Base-by-base conservation (phyloP, 2,113 vertebrate genomes). In the Anthoscopus minutus region DNA sequence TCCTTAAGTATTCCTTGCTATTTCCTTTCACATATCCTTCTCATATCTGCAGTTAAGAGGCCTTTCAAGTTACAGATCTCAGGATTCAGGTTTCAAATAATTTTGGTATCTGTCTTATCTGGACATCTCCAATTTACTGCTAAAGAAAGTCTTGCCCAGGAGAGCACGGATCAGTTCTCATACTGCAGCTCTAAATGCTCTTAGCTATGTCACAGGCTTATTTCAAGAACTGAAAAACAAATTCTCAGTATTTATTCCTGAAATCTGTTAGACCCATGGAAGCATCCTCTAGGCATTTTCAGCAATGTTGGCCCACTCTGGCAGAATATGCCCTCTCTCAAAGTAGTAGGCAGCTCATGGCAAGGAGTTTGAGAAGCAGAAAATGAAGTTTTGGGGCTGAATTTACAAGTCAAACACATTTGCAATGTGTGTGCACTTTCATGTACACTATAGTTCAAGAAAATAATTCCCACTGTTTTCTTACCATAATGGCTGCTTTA, bases 401-500 rank as follows among this genome's bases (percentile, higher is more conserved):
- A 73, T 76, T 87, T 37, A 47, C 7, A 42, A 37, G 15, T 19
- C 33, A 51, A 19, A 47, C 9, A 4, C 10, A 76, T 48, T 72
- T 65, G 11, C 50, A 69, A 42, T 12, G 19, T 56, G 15, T 64
- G 42, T 9, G 23, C 21, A 16, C 15, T 50, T 65, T 28, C 22
- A 27, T 5, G 28, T 25, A 51, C 20, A 5, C 8, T 30, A 15
- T 1, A 42, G 44, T 17, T 76, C 21, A 58, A 70, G 47, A 54
- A 45, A 91, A 65, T 16, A 33, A 83, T 38, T 71, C 67, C 40
- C 25, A 9, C 28, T 40, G 10, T 38, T 62, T 85, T 78, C 96
- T 97, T 97, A 99, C 99, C 98, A 98, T 99, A 93, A 99, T 97
- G 23, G 98, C 97, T 89, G 97, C 96, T 98, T 99, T 99, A 97